Evolutionary conservation across 1,140 invertebrate genomes (phyloP).

Genomic region (Psilanteris sp.): DNA sequence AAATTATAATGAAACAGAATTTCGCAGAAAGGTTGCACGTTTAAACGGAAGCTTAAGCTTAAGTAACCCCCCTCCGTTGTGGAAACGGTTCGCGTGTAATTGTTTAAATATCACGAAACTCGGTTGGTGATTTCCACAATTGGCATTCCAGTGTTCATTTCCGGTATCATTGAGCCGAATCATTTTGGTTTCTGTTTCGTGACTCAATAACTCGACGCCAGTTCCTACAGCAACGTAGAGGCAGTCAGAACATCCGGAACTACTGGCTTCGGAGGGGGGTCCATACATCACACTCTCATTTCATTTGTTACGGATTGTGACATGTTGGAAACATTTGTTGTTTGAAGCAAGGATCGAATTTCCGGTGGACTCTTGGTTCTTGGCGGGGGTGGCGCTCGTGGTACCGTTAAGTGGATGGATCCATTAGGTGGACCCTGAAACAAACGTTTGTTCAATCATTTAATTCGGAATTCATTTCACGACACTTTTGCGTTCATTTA

Average conservation of each 20-base stretch:
- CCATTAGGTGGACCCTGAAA: slow-evolving; percentile 81
- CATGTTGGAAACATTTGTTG: slow-evolving; percentile 70
- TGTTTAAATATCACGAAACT: slow-evolving; percentile 7
- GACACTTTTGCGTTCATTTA: no score
- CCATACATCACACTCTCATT: slow-evolving; percentile 90
- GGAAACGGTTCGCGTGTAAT: slow-evolving; percentile 14
- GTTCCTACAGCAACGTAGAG: slow-evolving; percentile 75
- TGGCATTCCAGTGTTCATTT: slow-evolving; percentile 24
- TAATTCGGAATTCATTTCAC: no score
- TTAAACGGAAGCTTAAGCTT: slow-evolving; percentile 24
- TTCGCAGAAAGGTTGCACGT: slow-evolving; percentile 26
- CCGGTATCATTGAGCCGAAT: slow-evolving; percentile 30
- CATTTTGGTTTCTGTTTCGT: slow-evolving; percentile 4
- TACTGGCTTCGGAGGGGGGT: slow-evolving; percentile 77
- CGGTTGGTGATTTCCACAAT: slow-evolving; percentile 15
- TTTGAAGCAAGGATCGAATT: slow-evolving; percentile 80
- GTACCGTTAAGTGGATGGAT: slow-evolving; percentile 81
- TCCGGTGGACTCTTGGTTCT: slow-evolving; percentile 82
- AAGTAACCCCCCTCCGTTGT: slow-evolving; percentile 49
- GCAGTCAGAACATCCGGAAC: slow-evolving; percentile 76
- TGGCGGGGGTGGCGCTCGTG: slow-evolving; percentile 81
- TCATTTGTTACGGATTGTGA: slow-evolving; percentile 89
- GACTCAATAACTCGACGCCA: slow-evolving; percentile 28
- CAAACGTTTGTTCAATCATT: no score
- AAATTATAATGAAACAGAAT: no score